phyloP scores from a whole-genome alignment of 2,113 vertebrate species.

The Psephotus haematonotus region DNA sequence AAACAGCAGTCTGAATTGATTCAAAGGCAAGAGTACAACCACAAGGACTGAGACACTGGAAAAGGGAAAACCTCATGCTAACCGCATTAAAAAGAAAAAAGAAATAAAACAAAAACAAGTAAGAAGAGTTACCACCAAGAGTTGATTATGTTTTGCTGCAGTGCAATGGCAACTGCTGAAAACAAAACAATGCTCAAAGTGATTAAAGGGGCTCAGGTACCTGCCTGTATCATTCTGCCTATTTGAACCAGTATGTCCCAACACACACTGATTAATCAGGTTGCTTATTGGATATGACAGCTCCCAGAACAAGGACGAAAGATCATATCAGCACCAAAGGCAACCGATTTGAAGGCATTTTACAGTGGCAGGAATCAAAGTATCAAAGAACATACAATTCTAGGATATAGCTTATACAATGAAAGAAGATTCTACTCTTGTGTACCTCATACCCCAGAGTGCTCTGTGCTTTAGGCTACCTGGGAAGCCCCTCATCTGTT shows the following conservation, averaged over 20 bases:
- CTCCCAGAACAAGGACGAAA: not conserved
- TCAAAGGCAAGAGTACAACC: not conserved
- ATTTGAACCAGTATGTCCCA: accelerated
- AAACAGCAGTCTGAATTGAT: not conserved
- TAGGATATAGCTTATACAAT: not conserved
- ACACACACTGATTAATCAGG: not conserved
- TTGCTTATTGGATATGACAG: not conserved
- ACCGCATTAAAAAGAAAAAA: not conserved
- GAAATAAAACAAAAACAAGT: not conserved
- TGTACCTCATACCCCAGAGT: accelerated
- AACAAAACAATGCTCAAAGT: not conserved
- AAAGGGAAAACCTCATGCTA: not conserved
- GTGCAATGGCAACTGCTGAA: not conserved
- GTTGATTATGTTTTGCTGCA: not conserved
- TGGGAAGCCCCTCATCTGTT: not conserved
- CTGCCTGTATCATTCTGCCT: not conserved
- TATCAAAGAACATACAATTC: not conserved
- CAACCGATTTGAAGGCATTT: not conserved
- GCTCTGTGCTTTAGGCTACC: not conserved
- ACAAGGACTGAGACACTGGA: accelerated
- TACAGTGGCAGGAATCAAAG: not conserved
- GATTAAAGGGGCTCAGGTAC: not conserved
- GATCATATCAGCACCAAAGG: not conserved
- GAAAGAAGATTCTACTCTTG: not conserved
- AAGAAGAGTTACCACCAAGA: not conserved